These are phyloP conservation scores for Cotesia vestalis DNA, from an alignment of 1,140 invertebrate genomes.

Conservation along the genomic window DNA sequence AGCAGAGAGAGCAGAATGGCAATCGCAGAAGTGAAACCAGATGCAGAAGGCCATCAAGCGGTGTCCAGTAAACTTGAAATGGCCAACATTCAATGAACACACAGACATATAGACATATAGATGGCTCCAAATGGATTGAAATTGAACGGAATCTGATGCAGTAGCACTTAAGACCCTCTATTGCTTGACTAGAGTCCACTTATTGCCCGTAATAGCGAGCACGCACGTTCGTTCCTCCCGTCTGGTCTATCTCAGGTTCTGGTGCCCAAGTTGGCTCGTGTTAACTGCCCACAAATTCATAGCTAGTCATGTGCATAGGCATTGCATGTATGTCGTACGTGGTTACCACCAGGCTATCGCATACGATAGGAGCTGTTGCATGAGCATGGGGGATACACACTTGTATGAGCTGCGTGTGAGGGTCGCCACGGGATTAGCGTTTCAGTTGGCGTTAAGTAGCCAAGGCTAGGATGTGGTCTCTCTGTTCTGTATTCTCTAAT, in stretches of 20 bases:
- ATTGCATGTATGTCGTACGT: constrained; percentile 1
- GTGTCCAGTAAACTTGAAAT: constrained; percentile 53
- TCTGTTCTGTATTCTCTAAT: too few species aligned
- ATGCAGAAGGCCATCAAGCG: constrained; percentile 43
- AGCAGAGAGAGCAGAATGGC: background rate
- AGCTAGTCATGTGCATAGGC: constrained; percentile 12
- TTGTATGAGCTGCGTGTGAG: constrained; percentile 17
- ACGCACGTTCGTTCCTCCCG: constrained; percentile 27
- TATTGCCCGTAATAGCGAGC: constrained; percentile 36
- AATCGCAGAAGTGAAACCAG: constrained; percentile 25
- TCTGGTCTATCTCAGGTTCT: too few species aligned
- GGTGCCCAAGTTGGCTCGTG: constrained; percentile 15
- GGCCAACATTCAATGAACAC: constrained; percentile 48
- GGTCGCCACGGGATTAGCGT: constrained; percentile 23
- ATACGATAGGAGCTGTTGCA: background rate
- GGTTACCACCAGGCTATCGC: too few species aligned
- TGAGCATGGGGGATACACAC: constrained; percentile 13
- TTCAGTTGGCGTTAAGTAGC: constrained; percentile 21
- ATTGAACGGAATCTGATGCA: constrained; percentile 27
- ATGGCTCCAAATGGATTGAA: background rate
- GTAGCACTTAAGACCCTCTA: constrained; percentile 22
- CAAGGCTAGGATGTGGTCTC: background rate
- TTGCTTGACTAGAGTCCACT: constrained; percentile 27
- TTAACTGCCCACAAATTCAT: constrained; percentile 27
- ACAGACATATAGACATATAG: constrained; percentile 30